A percentile compares a stretch with the other conserved stretches of the same genome.
These are phyloP conservation scores for Cryptocephalus primarius DNA, from an alignment of 2,888 invertebrate genomes.

Conservation along the genomic window DNA sequence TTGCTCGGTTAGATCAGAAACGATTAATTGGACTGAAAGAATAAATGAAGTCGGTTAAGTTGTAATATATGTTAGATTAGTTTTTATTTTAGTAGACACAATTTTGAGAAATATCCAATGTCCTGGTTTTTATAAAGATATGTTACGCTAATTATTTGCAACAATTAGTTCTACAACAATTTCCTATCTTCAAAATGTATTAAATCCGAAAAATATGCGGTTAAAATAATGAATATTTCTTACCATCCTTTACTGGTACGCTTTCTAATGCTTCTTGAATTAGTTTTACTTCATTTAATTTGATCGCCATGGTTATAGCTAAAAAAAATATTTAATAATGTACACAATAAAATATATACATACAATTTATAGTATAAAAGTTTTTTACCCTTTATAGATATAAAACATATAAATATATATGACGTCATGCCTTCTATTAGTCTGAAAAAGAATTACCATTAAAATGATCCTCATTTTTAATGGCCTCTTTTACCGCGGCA, in stretches of 20 bases:
- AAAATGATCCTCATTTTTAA: constrained; percentile 50
- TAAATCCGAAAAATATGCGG: no score
- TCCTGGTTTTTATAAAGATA: no score
- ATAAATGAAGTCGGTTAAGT: not conserved
- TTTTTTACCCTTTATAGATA: no score
- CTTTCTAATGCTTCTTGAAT: constrained; percentile 73
- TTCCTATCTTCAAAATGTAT: no score
- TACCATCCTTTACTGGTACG: constrained; percentile 66
- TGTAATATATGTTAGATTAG: no score
- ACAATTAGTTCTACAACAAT: constrained; percentile 1
- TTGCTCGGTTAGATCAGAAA: constrained; percentile 55
- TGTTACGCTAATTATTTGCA: not conserved
- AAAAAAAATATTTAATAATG: constrained; percentile 15
- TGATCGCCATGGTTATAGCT: constrained; percentile 77
- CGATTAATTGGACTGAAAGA: constrained; percentile 62
- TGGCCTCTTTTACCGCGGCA: constrained; percentile 46
- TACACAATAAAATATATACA: not conserved
- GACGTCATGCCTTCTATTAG: no score
- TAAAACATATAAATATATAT: no score
- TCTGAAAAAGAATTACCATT: constrained; percentile 35
- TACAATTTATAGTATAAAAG: no score
- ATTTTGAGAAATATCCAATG: not conserved
- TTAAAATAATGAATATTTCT: constrained; percentile 29
- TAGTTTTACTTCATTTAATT: constrained; percentile 68
- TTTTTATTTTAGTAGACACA: no score